phyloP scores from a whole-genome alignment of 2,113 vertebrate genomes.

The Genyomyrus donnyi region DNA sequence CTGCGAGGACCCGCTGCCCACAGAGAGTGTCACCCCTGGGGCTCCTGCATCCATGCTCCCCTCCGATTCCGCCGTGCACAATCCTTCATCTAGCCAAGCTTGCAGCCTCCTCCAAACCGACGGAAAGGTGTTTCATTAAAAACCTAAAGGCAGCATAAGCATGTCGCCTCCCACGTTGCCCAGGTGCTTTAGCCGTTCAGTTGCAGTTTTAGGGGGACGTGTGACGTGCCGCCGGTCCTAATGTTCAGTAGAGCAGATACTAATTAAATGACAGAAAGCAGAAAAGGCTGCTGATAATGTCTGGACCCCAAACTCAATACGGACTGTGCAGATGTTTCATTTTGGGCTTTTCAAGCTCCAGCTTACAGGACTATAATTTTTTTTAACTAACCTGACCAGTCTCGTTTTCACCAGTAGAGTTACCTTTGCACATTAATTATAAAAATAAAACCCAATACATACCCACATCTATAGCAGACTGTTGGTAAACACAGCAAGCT shows the following conservation, averaged over 20 bases:
- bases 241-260: not conserved
- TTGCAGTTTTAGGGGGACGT: not conserved
- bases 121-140: constrained; percentile 13
- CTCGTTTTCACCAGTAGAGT: not conserved
- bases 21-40: too few relatives aligned
- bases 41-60: too few relatives aligned
- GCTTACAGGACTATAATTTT: not conserved
- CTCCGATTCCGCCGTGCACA: constrained; percentile 11
- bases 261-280: not conserved
- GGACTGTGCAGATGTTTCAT: not conserved
- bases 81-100: constrained; percentile 26
- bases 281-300: not conserved
- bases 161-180: not conserved
- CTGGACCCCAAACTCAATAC: not conserved
- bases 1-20: too few relatives aligned
- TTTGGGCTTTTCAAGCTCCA: not conserved
- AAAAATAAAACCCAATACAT: not conserved
- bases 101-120: constrained; percentile 10
- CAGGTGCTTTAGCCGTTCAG: not conserved
- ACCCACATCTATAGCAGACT: not conserved
- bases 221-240: not conserved
- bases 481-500: not conserved
- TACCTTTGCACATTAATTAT: not conserved
- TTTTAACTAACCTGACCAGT: not conserved
- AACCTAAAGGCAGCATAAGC: not conserved